Evolutionary conservation across 2,113 vertebrate genomes (phyloP), one percentile per base, ranked within the genome.

Genomic region (Rhinolophus sinicus): DNA sequence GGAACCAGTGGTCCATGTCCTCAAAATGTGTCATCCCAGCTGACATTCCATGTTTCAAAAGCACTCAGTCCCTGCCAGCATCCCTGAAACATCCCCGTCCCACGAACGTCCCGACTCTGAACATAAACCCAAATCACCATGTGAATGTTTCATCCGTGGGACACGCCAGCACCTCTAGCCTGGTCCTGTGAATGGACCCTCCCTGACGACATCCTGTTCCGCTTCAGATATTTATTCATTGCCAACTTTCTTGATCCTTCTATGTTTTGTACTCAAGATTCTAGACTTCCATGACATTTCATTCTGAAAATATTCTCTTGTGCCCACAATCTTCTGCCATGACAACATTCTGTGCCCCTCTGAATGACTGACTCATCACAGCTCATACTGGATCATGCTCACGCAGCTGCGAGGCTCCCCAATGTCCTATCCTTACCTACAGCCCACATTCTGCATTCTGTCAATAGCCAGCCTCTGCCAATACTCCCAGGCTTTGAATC

Each of bases 241-340:
- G 73, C 69, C 82, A 67, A 12, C 30, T 38, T 56, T 81, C 84
- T 70, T 72, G 72, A 38, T 35, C 24, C 28, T n/a, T 82, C 75
- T 89, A 2, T 12, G 6, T 70, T 82, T 87, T 26, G 47, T 76
- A n/a, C 64, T 84, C 35, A 44, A 82, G 10, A 70, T 60, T 90
- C 87, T 83, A 80, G 64, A 92, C 3, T 21, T 22, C 93, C 16
- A 1, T 6, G 69, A 76, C 60, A 47, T 44, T 93, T 75, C 75
- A 87, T 89, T 60, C 50, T 86, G 77, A 62, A 89, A 70, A 72
- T 81, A 21, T 18, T 64, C 35, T 81, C 73, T 77, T 2, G 18
- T 35, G 50, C 44, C 73, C 47, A 73, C 18, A 67, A 24, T 84
- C 16, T 54, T 50, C 54, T 38, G 6, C 44, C 40, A 40, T 14